Evolutionary conservation across 2,797 vertebrate species (phyloP), one percentile per base, ranked within the genome.

Genomic region (Microctenopoma stevenorrisi): DNA sequence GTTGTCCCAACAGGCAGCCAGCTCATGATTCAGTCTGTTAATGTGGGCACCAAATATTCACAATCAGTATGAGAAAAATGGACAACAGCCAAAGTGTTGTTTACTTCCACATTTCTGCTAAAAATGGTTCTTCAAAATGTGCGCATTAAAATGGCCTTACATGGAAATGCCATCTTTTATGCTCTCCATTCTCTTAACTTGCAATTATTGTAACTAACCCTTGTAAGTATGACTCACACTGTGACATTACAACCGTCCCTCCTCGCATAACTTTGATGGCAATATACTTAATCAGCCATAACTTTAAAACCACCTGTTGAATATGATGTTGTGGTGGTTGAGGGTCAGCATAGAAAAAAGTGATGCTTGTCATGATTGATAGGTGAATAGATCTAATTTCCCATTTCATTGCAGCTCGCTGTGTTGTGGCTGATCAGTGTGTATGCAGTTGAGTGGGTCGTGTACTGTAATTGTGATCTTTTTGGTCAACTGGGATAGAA

Each of bases 81-180:
- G 22, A 65, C 59, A 46, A 22, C 15, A 56, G 69, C 63, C 74
- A 81, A 74, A 83, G 61, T 67, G 70, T 68, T 87, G 84, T 86
- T 86, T 83, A 75, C 74, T 49, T 85, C 66, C 62, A 68, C 60
- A 63, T 82, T 84, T 76, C 70, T 7, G 30, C 62, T 74, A 73
- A 76, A 78, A 72, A 33, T 49, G 25, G 3, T 48, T 48, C 66
- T 86, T 80, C 62, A 77, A 71, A 80, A 49, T 28, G 37, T 50
- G 37, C 47, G 12, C 6, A 51, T 78, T 61, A 35, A 58, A 81
- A 62, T 40, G 13, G 7, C 53, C 22, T 50, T 63, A 66, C 63
- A 53, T 64, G 38, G 48, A 75, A 76, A 64, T 18, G 25, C 7
- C 54, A 40, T 69, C 63, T 54, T 69, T 62, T 60, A 38, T 85